Evolutionary conservation across 2,797 vertebrate genomes (phyloP).

Genomic region (Etheostoma perlongum): DNA sequence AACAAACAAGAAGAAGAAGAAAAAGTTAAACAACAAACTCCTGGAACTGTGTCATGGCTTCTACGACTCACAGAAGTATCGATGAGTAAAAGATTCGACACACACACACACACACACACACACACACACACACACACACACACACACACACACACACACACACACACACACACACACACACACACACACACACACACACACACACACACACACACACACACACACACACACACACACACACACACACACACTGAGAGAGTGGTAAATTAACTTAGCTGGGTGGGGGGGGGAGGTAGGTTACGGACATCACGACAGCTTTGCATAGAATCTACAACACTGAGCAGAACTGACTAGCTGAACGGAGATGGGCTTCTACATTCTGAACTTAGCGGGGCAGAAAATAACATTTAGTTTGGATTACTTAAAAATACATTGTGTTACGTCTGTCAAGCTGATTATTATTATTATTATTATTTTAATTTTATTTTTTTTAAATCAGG

Average conservation of each 20-base stretch:
- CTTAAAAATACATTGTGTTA: not conserved
- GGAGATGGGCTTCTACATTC: not conserved
- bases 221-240: too few relatives aligned
- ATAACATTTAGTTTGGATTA: not conserved
- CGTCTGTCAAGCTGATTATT: not conserved
- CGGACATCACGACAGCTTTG: constrained; percentile 64
- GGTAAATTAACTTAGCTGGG: constrained; percentile 54
- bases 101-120: not conserved
- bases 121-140: too few relatives aligned
- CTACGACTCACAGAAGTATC: constrained; percentile 64
- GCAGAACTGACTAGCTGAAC: constrained; percentile 10
- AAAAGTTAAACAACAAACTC: constrained; percentile 11
- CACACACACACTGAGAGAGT: too few relatives aligned
- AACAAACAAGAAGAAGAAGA: constrained; percentile 23
- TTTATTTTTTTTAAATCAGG: not conserved
- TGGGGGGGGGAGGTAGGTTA: not conserved
- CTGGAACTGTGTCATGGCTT: constrained; percentile 18
- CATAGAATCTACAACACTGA: constrained; percentile 71
- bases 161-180: too few relatives aligned
- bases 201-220: constrained; percentile 1
- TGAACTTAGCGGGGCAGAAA: not conserved
- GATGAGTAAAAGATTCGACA: constrained; percentile 47
- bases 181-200: too few relatives aligned
- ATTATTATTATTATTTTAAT: not conserved
- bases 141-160: constrained; percentile 1